Percentiles rank a stretch among this genome's conserved stretches.
Evolutionary conservation across 1,140 invertebrate species (phyloP).

Genomic region (Teleogryllus occipitalis): DNA sequence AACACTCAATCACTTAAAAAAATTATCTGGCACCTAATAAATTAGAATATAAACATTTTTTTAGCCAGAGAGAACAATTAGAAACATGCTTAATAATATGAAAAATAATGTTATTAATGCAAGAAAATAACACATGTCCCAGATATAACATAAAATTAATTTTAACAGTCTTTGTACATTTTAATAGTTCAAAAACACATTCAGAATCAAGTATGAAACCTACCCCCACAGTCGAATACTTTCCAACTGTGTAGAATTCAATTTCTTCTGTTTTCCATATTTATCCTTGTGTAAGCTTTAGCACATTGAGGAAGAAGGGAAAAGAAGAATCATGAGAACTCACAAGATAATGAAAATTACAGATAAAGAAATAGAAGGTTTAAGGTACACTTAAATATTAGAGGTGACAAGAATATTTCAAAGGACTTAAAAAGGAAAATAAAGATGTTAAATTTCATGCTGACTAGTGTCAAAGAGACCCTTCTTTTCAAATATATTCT

Average conservation of each 20-base stretch:
- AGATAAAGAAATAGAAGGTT: too few relatives aligned
- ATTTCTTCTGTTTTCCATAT: slow-evolving; percentile 76
- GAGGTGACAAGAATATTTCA: too few relatives aligned
- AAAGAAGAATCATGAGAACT: not conserved
- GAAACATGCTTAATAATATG: not conserved
- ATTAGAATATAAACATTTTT: not conserved
- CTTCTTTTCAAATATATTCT: too few relatives aligned
- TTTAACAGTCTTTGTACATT: not conserved
- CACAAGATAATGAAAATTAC: too few relatives aligned
- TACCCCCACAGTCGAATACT: slow-evolving; percentile 77
- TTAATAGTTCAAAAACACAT: slow-evolving; percentile 11
- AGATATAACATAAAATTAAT: not conserved
- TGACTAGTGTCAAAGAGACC: too few relatives aligned
- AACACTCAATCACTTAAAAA: too few relatives aligned
- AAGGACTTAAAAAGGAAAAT: too few relatives aligned
- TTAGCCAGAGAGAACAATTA: not conserved
- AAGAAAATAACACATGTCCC: not conserved
- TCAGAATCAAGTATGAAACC: slow-evolving; percentile 39
- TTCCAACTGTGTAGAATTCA: slow-evolving; percentile 78
- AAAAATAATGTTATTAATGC: not conserved
- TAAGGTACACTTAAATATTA: too few relatives aligned
- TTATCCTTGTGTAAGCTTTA: slow-evolving; percentile 83
- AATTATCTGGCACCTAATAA: not conserved
- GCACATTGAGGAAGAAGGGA: not conserved
- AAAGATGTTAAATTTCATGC: too few relatives aligned